Evolutionary conservation across 1,140 invertebrate genomes (phyloP), one percentile per base, ranked within the genome.

Genomic region (Hormaphis cornu): DNA sequence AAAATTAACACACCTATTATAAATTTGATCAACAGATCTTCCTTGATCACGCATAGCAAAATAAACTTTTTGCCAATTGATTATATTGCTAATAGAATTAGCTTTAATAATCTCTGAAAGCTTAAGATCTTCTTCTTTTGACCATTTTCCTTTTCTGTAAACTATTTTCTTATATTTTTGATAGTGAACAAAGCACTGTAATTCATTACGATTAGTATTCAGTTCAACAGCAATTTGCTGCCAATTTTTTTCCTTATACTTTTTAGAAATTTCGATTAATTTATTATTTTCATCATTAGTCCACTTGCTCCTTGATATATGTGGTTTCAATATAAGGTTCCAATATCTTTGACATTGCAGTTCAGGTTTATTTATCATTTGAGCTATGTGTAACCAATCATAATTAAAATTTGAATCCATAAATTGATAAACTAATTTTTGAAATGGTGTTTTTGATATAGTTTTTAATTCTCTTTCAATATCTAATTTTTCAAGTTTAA

Each of bases 41-140:
- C 30, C 30, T 35, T 18, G 1, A n/a, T 66, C 18, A 1, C 50
- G 18, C 61, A 66, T 33, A 16, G n/a, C 26, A 66, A 48, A 66
- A 30, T 66, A 66, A 16, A 66, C 61, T 66, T 24, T 66, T 50
- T 66, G 61, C 61, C 61, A 66, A 50, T 66, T 66, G 5, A 66
- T 66, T 8, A 66, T 24, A 48, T n/a, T 50, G 20, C 35, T 14
- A 10, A 66, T n/a, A 1, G 61, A 66, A n/a, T 50, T 66, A 20
- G 18, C 44, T 50, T 66, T 66, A 35, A 66, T 50, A 2, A 48
- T 4, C 3, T 48, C 28, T 8, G 10, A n/a, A 30, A 66, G 42
- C 28, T 50, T 66, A 8, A 22, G n/a, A 18, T 66, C 61, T 48
- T 66, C 61, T 48, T 66, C 12, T 50, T 35, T 50, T n/a, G 61